Evolutionary conservation across 2,113 vertebrate species (phyloP).

Genomic region (Cairina moschata): DNA sequence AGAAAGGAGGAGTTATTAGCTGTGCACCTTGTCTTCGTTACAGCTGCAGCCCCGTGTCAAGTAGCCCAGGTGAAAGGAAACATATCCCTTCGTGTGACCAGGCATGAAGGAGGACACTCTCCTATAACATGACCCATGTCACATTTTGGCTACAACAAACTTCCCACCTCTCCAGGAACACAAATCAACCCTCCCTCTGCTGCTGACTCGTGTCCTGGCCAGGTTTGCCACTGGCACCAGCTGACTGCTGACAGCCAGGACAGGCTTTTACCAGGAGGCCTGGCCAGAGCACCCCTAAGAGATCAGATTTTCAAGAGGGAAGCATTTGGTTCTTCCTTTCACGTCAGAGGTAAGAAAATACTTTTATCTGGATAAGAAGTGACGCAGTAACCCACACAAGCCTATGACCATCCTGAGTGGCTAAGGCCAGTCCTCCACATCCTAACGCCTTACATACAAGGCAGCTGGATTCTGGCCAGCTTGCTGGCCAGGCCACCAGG

Average conservation of each 20-base stretch:
- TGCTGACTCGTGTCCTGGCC: neutral
- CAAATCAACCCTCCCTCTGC: neutral
- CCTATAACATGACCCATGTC: fast-evolving
- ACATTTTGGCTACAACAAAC: neutral
- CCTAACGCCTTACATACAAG: fast-evolving
- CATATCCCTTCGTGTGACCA: fast-evolving
- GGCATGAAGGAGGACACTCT: fast-evolving
- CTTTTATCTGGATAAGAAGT: fast-evolving
- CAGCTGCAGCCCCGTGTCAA: neutral
- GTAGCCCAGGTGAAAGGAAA: neutral
- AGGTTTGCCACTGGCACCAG: neutral
- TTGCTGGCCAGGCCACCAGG: neutral
- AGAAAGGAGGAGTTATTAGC: neutral
- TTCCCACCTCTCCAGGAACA: too few relatives aligned
- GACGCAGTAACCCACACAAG: fast-evolving
- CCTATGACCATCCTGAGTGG: fast-evolving
- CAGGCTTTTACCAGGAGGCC: too few relatives aligned
- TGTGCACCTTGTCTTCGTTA: neutral
- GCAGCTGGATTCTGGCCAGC: neutral
- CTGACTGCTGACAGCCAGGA: neutral
- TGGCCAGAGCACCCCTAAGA: neutral
- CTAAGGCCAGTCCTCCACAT: fast-evolving
- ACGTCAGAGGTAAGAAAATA: neutral
- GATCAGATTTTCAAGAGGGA: neutral
- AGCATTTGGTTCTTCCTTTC: neutral